Base-by-base conservation (phyloP, 2,797 vertebrate species). In the Glyptemys insculpta region DNA sequence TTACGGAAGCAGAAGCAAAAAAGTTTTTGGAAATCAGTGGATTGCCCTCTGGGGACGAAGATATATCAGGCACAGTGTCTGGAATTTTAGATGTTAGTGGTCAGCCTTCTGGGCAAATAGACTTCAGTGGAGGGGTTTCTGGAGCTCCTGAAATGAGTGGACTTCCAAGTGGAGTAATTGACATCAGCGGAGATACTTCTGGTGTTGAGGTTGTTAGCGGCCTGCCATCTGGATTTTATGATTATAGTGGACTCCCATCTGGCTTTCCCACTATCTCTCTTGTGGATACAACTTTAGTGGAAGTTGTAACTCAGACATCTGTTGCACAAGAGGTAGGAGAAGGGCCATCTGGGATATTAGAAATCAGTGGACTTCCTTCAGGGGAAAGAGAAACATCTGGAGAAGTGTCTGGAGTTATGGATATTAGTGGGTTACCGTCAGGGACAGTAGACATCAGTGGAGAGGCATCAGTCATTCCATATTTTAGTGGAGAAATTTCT, bases 281-380 rank as follows among this genome's bases (percentile, higher is more conserved):
- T 25, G 82, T 98, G 92, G 98, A 98, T 92, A 97, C 97, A 54
- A 98, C 98, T 86, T 96, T 98, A 92, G 97, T 98, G 82, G 98
- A 98, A 97, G 97, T 96, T 94, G 89, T 97, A 90, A 98, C 98
- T 78, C 97, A 96, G 90, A 34, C 95, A 1, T 98, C 97, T 53
- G 97, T 97, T 91, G 98, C 98, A 72, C 98, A 99, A 94, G 99
- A 99, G 91, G 96, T 97, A 59, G 98, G 97, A 94, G 98, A 98
- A 96, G 98, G 98, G 25, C 96, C 98, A 19, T 99, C 99, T 16
- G 99, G 98, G 49, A 2, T 97, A 84, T 95, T 98, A 95, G 98
- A 98, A 89, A 97, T 98, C 91, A 98, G 98, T 68, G 98, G 98
- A 68, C 83, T 96, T 95, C 93, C 94, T 90, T 98, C 98, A 86